These are phyloP conservation scores for Falcaria lacertinaria DNA, from an alignment of 2,888 invertebrate species.

Conservation along the genomic window DNA sequence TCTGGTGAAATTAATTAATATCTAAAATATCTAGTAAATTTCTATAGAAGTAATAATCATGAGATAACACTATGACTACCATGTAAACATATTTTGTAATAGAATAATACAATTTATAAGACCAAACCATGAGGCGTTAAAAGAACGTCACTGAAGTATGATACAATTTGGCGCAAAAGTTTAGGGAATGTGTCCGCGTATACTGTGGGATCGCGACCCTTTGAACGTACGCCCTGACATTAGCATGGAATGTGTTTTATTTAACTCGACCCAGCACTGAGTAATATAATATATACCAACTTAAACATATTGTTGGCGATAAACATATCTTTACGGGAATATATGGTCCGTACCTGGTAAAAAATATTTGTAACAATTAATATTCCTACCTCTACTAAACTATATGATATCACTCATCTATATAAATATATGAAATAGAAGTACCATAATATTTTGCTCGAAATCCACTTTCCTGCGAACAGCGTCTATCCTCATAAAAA, in stretches of 20 bases:
- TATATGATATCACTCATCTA: too few relatives aligned
- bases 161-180: not conserved
- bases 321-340: not conserved
- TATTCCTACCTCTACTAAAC: too few relatives aligned
- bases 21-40: too few relatives aligned
- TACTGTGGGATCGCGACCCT: not conserved
- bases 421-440: too few relatives aligned
- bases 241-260: slow-evolving; percentile 1
- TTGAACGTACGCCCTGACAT: not conserved
- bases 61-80: too few relatives aligned
- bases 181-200: not conserved
- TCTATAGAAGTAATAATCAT: too few relatives aligned
- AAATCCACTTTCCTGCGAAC: too few relatives aligned
- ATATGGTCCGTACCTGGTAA: too few relatives aligned
- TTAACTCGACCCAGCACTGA: not conserved
- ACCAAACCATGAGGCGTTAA: not conserved
- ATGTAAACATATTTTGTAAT: not conserved
- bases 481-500: not conserved
- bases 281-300: not conserved
- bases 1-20: too few relatives aligned
- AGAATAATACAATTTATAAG: not conserved
- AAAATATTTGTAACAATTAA: too few relatives aligned
- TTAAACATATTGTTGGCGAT: not conserved
- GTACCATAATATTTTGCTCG: too few relatives aligned
- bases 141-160: not conserved